Evolutionary conservation across 64 coral and sea anemone genomes (phyloP).

Genomic region (Montipora capricornis): DNA sequence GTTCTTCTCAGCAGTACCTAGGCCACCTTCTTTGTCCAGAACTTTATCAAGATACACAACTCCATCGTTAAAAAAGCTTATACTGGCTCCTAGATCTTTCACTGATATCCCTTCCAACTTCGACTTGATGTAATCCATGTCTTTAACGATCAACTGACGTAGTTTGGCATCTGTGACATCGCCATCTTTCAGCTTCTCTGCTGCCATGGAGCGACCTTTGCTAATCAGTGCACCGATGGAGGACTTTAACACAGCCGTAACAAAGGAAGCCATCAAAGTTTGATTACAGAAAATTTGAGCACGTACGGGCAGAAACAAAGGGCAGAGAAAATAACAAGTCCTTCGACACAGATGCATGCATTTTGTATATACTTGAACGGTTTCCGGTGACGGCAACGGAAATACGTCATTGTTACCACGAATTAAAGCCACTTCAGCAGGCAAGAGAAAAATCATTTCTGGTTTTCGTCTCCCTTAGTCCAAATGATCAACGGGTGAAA

Average conservation of each 20-base stretch:
- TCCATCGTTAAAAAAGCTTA: conserved; percentile 51
- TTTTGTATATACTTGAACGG: no score
- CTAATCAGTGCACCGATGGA: conserved; percentile 34
- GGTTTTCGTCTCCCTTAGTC: no score
- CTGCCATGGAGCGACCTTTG: background rate
- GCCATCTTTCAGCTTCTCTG: conserved; percentile 62
- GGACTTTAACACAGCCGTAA: conserved; percentile 6
- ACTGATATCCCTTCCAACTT: conserved; percentile 52
- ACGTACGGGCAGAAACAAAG: no score
- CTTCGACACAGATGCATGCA: no score
- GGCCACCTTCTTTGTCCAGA: background rate
- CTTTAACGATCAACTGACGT: conserved; percentile 39
- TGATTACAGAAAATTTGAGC: no score
- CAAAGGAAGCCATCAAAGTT: no score
- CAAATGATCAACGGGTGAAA: no score
- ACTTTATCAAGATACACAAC: conserved; percentile 26
- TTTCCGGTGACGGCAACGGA: no score
- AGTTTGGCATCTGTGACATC: conserved; percentile 60
- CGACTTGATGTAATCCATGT: conserved; percentile 53
- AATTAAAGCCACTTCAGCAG: no score
- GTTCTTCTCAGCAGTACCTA: background rate
- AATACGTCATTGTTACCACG: no score
- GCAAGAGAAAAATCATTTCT: no score
- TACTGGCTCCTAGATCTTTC: conserved; percentile 47
- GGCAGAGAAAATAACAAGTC: no score